phyloP scores from a whole-genome alignment of 2,113 vertebrate species.

The Taurulus bubalis region DNA sequence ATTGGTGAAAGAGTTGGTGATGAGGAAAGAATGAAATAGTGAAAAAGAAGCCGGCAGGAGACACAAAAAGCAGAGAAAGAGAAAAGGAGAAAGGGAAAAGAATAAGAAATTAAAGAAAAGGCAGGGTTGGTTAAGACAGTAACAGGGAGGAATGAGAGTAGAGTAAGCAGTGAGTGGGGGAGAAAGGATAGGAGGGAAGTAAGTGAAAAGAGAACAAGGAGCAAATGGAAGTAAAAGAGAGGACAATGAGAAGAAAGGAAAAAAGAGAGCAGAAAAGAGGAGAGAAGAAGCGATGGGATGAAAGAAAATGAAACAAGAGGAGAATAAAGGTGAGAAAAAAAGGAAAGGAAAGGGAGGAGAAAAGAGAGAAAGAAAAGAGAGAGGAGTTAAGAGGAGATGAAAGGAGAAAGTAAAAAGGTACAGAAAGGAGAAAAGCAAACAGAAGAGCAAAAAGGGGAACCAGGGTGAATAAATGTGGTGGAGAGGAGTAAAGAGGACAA shows the following conservation, averaged over 20 bases:
- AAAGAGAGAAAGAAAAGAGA: not conserved
- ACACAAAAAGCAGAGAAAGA: too few relatives aligned
- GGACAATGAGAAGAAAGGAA: not conserved
- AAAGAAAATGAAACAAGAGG: not conserved
- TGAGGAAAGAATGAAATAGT: not conserved
- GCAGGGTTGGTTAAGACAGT: not conserved
- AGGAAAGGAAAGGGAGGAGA: not conserved
- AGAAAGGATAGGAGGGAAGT: not conserved
- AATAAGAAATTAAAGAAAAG: not conserved
- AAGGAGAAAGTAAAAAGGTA: not conserved
- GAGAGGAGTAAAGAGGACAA: constrained; percentile 25
- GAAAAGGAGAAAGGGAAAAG: not conserved
- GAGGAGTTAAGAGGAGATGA: not conserved
- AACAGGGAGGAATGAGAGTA: not conserved
- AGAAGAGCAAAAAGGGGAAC: not conserved
- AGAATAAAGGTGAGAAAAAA: not conserved
- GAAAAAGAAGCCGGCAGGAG: not conserved
- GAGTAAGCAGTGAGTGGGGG: not conserved
- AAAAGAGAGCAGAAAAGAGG: not conserved
- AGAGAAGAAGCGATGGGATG: not conserved
- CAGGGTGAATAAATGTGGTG: constrained; percentile 5
- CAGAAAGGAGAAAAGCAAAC: not conserved
- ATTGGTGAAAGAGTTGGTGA: not conserved
- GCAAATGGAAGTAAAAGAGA: not conserved
- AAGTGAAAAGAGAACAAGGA: not conserved